Conservation (phyloP, 2,113 vertebrate species). For the Pterocles orientalis region DNA sequence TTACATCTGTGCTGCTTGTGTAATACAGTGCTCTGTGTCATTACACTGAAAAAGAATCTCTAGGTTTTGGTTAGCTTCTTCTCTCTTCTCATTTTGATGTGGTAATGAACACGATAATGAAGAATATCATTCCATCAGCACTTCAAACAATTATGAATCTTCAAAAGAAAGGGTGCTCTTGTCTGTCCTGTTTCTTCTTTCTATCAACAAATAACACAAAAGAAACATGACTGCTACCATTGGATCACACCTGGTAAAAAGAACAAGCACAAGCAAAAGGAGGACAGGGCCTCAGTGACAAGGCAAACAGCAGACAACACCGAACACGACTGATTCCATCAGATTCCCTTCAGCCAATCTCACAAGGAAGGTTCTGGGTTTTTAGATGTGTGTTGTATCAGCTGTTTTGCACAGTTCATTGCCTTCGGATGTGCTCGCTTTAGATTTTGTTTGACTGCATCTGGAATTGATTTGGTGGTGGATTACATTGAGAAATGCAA, state of each 20-base stretch:
- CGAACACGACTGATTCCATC: not conserved
- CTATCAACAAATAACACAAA: not conserved
- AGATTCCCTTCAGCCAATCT: not conserved
- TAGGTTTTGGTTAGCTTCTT: not conserved
- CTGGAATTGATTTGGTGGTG: not conserved
- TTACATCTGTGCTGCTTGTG: not conserved
- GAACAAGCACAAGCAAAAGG: not conserved
- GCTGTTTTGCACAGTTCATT: not conserved
- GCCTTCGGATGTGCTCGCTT: not conserved
- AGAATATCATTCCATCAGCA: not conserved
- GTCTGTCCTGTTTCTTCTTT: not conserved
- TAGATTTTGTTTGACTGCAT: not conserved
- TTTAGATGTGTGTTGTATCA: not conserved
- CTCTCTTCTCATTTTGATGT: not conserved
- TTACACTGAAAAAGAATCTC: not conserved
- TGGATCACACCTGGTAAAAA: not conserved
- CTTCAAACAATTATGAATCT: not conserved
- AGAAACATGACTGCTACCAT: not conserved
- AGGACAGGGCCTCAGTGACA: no score
- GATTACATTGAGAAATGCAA: not conserved
- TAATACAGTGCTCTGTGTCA: not conserved
- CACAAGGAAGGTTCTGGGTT: not conserved
- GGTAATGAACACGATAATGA: not conserved
- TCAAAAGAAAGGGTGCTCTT: not conserved
- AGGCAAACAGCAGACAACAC: rapidly evolving